A percentile compares a stretch with the other conserved stretches of the same genome.
Conservation (phyloP, 2,888 invertebrate genomes). For the Xanthorhoe designata region DNA sequence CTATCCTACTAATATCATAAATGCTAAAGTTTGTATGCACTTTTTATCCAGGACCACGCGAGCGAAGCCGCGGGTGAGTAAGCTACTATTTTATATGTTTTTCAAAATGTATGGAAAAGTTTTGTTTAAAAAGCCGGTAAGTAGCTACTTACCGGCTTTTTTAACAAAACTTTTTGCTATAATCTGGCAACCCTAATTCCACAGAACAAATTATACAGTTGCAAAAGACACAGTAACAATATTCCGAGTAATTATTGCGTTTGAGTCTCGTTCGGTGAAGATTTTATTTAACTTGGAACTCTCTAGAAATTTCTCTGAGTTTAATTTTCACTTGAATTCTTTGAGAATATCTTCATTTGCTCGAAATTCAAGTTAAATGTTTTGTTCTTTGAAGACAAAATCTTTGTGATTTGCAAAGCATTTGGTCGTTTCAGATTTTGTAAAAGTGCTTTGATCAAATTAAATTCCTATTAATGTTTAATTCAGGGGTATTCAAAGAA, state of each 20-base stretch:
- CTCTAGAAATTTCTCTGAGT: conserved; percentile 2
- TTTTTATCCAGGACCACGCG: no score
- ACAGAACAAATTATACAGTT: conserved; percentile 24
- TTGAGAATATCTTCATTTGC: conserved; percentile 15
- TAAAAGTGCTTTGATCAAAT: background rate
- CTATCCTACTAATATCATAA: no score
- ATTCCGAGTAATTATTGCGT: conserved; percentile 22
- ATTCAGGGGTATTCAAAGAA: background rate
- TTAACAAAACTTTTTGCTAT: background rate
- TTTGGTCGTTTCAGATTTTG: background rate
- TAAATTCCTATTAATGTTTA: background rate
- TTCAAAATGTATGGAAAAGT: no score
- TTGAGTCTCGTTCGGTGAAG: conserved; percentile 10
- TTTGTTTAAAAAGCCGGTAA: no score
- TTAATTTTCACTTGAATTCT: conserved; percentile 15
- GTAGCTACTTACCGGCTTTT: no score
- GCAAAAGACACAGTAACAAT: conserved; percentile 20
- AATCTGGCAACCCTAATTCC: conserved; percentile 17
- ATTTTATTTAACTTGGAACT: conserved; percentile 7
- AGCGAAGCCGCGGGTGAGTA: no score
- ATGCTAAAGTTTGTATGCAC: no score
- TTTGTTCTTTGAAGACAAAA: conserved; percentile 1
- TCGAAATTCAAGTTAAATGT: background rate
- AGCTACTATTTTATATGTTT: no score
- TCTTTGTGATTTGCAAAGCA: background rate